Evolutionary conservation across 2,797 vertebrate genomes (phyloP), one percentile per base, ranked within the genome.

Genomic region (Sebastiscus albofasciatus): DNA sequence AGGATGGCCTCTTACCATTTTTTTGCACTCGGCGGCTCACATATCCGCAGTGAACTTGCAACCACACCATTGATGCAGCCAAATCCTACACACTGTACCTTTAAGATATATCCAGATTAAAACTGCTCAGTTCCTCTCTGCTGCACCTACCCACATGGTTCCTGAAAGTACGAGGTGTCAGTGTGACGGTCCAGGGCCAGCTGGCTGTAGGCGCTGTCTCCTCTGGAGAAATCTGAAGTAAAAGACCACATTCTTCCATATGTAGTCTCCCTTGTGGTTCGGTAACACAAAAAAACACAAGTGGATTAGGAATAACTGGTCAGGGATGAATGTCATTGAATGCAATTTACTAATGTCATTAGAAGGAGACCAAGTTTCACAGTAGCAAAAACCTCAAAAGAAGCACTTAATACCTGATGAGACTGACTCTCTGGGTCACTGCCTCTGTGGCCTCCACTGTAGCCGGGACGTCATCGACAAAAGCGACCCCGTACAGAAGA

Each of bases 151-250:
- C 98, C 97, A 20, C 96, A 98, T 26, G 98, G 98, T 82, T 99
- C 98, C 72, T 99, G 97, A 87, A 99, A 97, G 93, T 99, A 99
- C 9, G 98, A 95, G 1, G 97, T 98, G 87, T 99, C 98, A 0
- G 97, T 99, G 91, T 99, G 98, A 0, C 97, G 92, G 83, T 98
- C 98, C 88, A 99, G 92, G 12, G 97, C 97, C 93, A 97, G 82
- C 80, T 97, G 97, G 83, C 97, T 98, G 91, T 98, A 99, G 9
- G 98, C 98, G 0, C 96, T 96, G 92, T 99, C 98, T 27, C 96
- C 97, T 22, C 98, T 94, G 14, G 98, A 98, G 71, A 96, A 96
- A 89, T 99, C 97, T 0, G 98, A 98, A 26, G 97, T 99, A 36
- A 99, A 96, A 92, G 92, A 92, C 98, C 98, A 99, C 96, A 99